These are phyloP conservation scores for Equus quagga DNA, from an alignment of 2,113 vertebrate species.

Conservation along the genomic window DNA sequence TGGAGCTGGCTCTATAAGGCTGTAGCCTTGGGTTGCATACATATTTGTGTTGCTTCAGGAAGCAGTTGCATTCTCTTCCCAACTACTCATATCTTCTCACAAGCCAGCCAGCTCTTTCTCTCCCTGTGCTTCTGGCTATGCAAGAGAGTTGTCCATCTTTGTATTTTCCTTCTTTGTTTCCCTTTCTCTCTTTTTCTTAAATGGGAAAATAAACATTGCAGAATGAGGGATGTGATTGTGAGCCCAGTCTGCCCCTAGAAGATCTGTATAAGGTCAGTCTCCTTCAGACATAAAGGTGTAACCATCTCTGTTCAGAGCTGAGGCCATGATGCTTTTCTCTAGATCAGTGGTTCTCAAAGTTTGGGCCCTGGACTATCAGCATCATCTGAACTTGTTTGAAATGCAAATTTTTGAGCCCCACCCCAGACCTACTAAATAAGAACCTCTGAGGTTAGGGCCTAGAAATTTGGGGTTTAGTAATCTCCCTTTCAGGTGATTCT, in stretches of 20 bases:
- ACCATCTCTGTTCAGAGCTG: neutral
- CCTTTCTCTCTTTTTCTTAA: neutral
- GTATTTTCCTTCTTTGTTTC: neutral
- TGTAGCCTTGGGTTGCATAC: neutral
- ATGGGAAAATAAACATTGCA: conserved; percentile 53
- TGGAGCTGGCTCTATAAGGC: neutral
- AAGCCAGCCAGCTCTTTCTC: neutral
- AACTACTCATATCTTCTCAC: neutral
- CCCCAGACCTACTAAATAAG: neutral
- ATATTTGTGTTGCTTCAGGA: neutral
- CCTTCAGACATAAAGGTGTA: neutral
- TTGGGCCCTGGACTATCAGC: neutral
- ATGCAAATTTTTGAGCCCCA: neutral
- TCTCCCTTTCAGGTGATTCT: neutral
- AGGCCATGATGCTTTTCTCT: neutral
- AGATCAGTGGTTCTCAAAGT: conserved; percentile 43
- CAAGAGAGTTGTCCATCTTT: neutral
- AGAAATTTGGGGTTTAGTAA: conserved; percentile 25
- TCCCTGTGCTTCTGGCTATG: neutral
- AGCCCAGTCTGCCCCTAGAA: neutral
- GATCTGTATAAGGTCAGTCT: neutral
- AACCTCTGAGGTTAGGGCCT: neutral
- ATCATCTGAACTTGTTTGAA: conserved; percentile 49
- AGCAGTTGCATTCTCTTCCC: conserved; percentile 54
- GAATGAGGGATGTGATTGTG: conserved; percentile 7